Evolutionary conservation across 2,113 vertebrate species (phyloP), one percentile per base, ranked within the genome.

Genomic region (Speoplatyrhinus poulsoni): DNA sequence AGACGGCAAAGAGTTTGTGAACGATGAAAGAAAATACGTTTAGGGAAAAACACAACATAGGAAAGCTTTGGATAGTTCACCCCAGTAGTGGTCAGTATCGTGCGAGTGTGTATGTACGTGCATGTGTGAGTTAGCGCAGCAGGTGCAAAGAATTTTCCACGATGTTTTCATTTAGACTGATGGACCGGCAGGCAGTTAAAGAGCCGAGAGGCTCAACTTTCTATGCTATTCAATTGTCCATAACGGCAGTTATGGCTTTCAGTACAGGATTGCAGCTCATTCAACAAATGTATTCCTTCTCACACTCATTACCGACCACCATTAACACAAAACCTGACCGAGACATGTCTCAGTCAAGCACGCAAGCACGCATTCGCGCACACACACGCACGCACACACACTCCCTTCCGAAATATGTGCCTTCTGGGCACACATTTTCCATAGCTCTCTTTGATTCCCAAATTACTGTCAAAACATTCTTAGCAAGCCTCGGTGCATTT

Each of bases 391-490:
- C 58, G 10, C 54, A 19, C 13, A 26, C 65, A 48, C 59, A 63
- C 58, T 17, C 46, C 56, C 19, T 32, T 13, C 56, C 12, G 65
- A 87, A 82, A 52, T 77, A 86, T 82, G 77, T 65, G 13, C 72
- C 83, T 66, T 71, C 64, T 33, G 65, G 82, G 70, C 69, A 64
- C 53, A 67, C 15, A 32, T 82, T 84, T 86, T 76, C 75, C 75
- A 76, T 77, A 73, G 72, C 60, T 82, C 67, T 47, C 36, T 76
- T 79, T 68, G 82, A 84, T 85, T 88, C 76, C 82, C 65, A 83
- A 87, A 87, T 88, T 82, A 80, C 86, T 86, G 74, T 84, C 76
- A 87, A 89, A 90, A 87, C 83, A 90, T 59, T 77, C 68, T 69
- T 41, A 65, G 62, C 41, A 41, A 67, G 75, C 63, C 41, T 60